Base-by-base conservation (phyloP, 2,113 vertebrate genomes). In the Oryzias woworae region DNA sequence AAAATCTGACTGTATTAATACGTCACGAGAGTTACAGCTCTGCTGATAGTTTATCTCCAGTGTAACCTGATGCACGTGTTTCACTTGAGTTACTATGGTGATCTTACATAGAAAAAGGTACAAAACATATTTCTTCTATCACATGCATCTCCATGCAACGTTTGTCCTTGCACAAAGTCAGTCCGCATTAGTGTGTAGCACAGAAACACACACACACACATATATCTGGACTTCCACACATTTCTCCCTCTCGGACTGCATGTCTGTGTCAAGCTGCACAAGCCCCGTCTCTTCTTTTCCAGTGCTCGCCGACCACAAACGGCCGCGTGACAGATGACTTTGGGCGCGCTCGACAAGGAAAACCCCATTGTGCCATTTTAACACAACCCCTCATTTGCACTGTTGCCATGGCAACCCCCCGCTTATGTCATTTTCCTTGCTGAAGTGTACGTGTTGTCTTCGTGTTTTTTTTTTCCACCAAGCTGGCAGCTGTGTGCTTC, bases 401-500 rank as follows among this genome's bases (percentile, higher is more conserved):
- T 51, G 82, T 89, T 84, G 57, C 76, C 54, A 88, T 81, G 66
- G 74, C 28, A 79, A 85, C 85, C 55, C 36, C 18, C 46, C 41
- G 46, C 71, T 81, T 47, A 47, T 71, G 55, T 59, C 62, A 54
- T 18, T 44, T 60, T 70, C 57, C 56, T 20, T 22, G 53, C 36
- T 63, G 66, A 71, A 76, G 66, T 52, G 5, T 51, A 57, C 48
- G 74, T 62, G 57, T 59, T 62, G 61, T 66, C 43, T 53, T 13
- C 48, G 73, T 62, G 16, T 47, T 47, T 45, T 44, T 55, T 36
- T 58, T 64, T 45, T 55, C 50, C 36, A 43, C 23, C 23, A n/a
- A 59, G 52, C 66, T 60, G 66, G 52, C 60, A 76, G 63, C 60
- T 73, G 69, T 16, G 20, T 22, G 45, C 42, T 65, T 41, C 55